Base-by-base conservation (phyloP, 1,140 invertebrate genomes). In the Euura saliciscinereae region DNA sequence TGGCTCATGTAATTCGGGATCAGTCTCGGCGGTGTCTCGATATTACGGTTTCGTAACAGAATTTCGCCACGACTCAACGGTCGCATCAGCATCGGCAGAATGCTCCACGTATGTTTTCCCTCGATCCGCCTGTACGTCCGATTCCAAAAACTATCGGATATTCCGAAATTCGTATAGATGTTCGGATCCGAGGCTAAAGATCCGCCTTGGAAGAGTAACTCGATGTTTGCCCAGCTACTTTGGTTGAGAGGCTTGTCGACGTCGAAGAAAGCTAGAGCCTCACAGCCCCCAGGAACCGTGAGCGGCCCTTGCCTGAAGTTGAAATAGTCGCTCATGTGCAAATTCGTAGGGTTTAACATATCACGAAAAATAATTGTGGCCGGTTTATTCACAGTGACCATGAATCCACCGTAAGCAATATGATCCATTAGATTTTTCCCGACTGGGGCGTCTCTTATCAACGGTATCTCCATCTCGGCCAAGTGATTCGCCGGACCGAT, bases 1-100 rank as follows among this genome's bases (percentile, higher is more conserved):
- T 93, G 85, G 43, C 89, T 84, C 68, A 94, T 92, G 78, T 96
- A 97, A 76, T 96, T 95, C 1, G 96, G 92, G 78, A 94, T 91
- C 13, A 98, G 92, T n/a, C 91, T 84, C 0, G 97, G 97, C 79
- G 94, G 91, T 6, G 91, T 88, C 67, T 90, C 90, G 4, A 95
- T 95, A 85, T 96, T n/a, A 0, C 82, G 90, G 74, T 88, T 90
- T 75, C 89, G 89, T 8, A 95, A 83, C 82, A 89, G 89, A n/a
- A 96, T 87, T 70, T 88, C 89, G 4, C 95, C 95, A 75, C 85
- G 89, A 44, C 92, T 93, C 84, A 93, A 92, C 4, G 94, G 94
- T 65, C 92, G 84, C 85, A 94, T 84, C 2, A 93, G 86, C 88
- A 93, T 92, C 4, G 92, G 91, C 43, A 92, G 91, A 43, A 93